Conservation (phyloP, 1,140 invertebrate species). For the Drosophila oshimai region DNA sequence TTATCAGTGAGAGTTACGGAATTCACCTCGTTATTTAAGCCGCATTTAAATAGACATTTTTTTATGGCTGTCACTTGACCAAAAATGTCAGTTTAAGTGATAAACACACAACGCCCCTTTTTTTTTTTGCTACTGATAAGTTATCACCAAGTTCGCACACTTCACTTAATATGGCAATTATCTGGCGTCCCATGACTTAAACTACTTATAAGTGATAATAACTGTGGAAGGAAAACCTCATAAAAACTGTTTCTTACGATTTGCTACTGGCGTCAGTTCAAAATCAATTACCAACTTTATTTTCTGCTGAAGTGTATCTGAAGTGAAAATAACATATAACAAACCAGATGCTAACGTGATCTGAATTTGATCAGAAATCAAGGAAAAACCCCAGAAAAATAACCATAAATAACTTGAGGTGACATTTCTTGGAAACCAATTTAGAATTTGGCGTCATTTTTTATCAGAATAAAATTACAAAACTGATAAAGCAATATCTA, state of each 20-base stretch:
- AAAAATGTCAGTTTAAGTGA: slow-evolving; percentile 7
- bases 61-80: slow-evolving; percentile 38
- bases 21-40: slow-evolving; percentile 25
- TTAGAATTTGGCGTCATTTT: neutral
- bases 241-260: neutral
- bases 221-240: neutral
- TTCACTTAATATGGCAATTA: slow-evolving; percentile 67
- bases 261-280: slow-evolving; percentile 3
- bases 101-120: neutral
- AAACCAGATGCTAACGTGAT: slow-evolving; percentile 3
- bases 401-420: slow-evolving; percentile 14
- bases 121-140: slow-evolving; percentile 38
- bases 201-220: neutral
- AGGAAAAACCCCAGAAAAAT: neutral
- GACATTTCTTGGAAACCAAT: slow-evolving; percentile 4
- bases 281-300: neutral
- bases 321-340: slow-evolving; percentile 25
- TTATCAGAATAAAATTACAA: slow-evolving; percentile 9
- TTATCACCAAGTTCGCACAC: slow-evolving; percentile 46
- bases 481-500: slow-evolving; percentile 1
- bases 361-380: neutral
- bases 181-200: slow-evolving; percentile 24
- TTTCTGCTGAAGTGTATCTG: neutral
- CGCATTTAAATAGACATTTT: slow-evolving; percentile 33
- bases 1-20: neutral